A percentile compares a stretch with the other conserved stretches of the same genome.
These are phyloP conservation scores for Patella ulyssiponensis DNA, from an alignment of 2,888 invertebrate species.

Conservation along the genomic window DNA sequence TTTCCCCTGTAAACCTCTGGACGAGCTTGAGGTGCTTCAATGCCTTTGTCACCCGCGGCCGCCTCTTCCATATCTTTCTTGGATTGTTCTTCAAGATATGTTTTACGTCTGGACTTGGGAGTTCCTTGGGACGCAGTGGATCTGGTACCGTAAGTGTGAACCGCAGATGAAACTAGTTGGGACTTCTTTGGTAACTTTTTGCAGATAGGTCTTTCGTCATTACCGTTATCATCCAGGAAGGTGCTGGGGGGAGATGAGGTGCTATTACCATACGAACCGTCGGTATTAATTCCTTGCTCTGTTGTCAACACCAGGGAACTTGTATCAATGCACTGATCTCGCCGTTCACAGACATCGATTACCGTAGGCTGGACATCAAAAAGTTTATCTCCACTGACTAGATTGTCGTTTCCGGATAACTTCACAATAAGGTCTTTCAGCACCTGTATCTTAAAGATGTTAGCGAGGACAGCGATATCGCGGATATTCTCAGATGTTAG, in stretches of 20 bases:
- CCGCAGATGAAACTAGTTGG: not conserved
- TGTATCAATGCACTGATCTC: not conserved
- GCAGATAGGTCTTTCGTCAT: not conserved
- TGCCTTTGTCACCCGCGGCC: not conserved
- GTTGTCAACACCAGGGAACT: not conserved
- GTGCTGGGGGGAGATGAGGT: not conserved
- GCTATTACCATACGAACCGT: not conserved
- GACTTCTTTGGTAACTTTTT: not conserved
- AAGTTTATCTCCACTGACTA: not conserved
- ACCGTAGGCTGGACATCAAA: not conserved
- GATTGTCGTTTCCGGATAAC: not conserved
- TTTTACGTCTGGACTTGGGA: not conserved
- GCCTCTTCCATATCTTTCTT: not conserved
- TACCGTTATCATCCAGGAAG: not conserved
- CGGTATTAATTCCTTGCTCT: not conserved
- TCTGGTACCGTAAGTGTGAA: not conserved
- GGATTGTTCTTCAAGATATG: slow-evolving; percentile 1
- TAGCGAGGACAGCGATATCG: slow-evolving; percentile 45
- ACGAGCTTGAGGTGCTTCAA: not conserved
- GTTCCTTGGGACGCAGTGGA: not conserved
- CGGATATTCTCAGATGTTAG: slow-evolving; percentile 46
- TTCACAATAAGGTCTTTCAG: slow-evolving; percentile 26
- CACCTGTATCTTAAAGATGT: slow-evolving; percentile 37
- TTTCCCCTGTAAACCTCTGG: slow-evolving; percentile 1
- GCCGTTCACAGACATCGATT: not conserved